Evolutionary conservation across 2,888 invertebrate genomes (phyloP).

Genomic region (Troides helena): DNA sequence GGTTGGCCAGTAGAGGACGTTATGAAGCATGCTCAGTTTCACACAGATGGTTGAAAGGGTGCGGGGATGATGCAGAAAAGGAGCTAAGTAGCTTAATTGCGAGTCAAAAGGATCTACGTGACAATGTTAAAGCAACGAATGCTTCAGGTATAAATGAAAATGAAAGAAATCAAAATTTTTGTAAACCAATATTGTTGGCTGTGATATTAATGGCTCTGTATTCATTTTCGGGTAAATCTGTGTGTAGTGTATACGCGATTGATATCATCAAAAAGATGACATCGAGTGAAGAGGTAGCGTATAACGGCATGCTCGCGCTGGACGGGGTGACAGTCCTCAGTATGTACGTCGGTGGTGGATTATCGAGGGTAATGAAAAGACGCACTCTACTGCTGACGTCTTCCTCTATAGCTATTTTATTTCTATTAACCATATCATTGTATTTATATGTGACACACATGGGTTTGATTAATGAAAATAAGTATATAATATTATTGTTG

Average conservation of each 20-base stretch:
- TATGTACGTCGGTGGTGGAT: slow-evolving; percentile 54
- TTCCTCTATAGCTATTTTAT: slow-evolving; percentile 29
- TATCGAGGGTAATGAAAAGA: slow-evolving; percentile 49
- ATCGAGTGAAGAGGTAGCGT: slow-evolving; percentile 36
- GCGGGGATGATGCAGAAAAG: slow-evolving; percentile 39
- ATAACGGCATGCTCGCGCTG: slow-evolving; percentile 43
- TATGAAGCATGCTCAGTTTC: slow-evolving; percentile 40
- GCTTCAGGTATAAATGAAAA: background rate
- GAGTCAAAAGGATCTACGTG: slow-evolving; percentile 35
- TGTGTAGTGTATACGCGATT: slow-evolving; percentile 38
- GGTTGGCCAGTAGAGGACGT: slow-evolving; percentile 45
- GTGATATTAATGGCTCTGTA: slow-evolving; percentile 36
- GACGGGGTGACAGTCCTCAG: slow-evolving; percentile 47
- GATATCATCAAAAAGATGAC: slow-evolving; percentile 40
- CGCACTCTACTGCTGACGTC: slow-evolving; percentile 39
- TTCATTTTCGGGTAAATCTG: slow-evolving; percentile 41
- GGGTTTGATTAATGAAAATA: slow-evolving; percentile 35
- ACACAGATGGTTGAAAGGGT: slow-evolving; percentile 47
- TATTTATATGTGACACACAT: slow-evolving; percentile 35
- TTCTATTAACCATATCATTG: slow-evolving; percentile 33
- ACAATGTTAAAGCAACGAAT: slow-evolving; percentile 7
- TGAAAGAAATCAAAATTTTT: slow-evolving; percentile 37
- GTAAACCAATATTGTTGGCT: slow-evolving; percentile 43
- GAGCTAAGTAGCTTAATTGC: slow-evolving; percentile 43
- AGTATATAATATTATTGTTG: slow-evolving; percentile 43